Base-by-base conservation (phyloP, 2,113 vertebrate species). In the Aspiorhynchus laticeps region DNA sequence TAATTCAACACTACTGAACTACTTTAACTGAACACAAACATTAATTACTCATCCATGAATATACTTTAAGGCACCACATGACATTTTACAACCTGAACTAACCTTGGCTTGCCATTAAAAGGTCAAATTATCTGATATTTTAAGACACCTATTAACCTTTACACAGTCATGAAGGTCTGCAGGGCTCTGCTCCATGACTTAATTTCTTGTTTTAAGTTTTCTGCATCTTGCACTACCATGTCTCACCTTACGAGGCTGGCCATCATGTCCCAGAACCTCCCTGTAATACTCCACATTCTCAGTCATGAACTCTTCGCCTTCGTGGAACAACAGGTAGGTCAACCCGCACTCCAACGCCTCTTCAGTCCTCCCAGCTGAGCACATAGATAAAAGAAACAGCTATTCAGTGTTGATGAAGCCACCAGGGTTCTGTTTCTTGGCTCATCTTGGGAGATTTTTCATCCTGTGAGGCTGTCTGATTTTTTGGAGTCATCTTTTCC, bases 281-380 rank as follows among this genome's bases (percentile, higher is more conserved):
- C 95, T 91, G 0, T 98, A 99, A 88, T 95, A 97, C 21, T 93
- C 92, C 38, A 94, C 94, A 0, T 99, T 99, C 33, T 98, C 97
- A 2, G 93, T 92, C 90, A 99, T 96, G 80, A 97, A 97, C 88
- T 96, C 95, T 0, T 98, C 97, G 0, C 94, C 95, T 0, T 97
- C 93, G 48, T 98, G 97, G 91, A 98, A 96, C 0, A 99, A 92
- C 59, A 99, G 95, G 91, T 98, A 99, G 69, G 97, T 94, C 87
- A 94, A 94, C 77, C 96, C 95, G 71, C 96, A 97, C 89, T 95
- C 94, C 87, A 99, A 86, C 0, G 98, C 97, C 90, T 96, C 96
- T 67, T 95, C 36, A 0, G 96, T 92, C 80, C 94, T 91, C 15
- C 94, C 94, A 0, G 95, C 98, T 99, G 90, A 85, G 74, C 7